These are phyloP conservation scores for Minunthozetes semirufus DNA, from an alignment of 2,888 invertebrate genomes.

Conservation along the genomic window DNA sequence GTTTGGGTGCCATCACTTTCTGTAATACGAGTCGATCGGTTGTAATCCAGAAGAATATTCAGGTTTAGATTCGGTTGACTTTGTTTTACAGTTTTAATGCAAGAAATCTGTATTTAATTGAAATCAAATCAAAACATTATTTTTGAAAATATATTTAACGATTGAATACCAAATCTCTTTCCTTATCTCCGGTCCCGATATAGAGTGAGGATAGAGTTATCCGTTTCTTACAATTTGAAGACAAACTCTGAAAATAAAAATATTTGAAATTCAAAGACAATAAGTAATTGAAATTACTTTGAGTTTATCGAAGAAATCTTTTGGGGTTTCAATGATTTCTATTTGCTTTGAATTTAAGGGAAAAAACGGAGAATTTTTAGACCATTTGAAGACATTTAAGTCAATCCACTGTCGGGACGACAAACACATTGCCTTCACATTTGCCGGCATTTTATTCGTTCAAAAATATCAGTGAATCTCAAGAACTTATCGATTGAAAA, in stretches of 20 bases:
- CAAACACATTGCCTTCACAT: not conserved
- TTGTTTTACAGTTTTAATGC: constrained; percentile 58
- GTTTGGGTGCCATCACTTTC: not conserved
- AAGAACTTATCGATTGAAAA: not conserved
- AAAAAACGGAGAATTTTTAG: constrained; percentile 49
- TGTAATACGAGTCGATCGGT: constrained; percentile 55
- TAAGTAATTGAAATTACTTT: constrained; percentile 37
- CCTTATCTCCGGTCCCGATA: constrained; percentile 78
- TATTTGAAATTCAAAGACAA: constrained; percentile 38
- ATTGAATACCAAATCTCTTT: constrained; percentile 60
- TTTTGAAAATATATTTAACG: not conserved
- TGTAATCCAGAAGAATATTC: constrained; percentile 76
- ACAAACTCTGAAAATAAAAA: constrained; percentile 55
- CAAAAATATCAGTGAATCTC: not conserved
- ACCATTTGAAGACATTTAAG: constrained; percentile 16
- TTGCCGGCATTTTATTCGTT: not conserved
- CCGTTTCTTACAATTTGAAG: constrained; percentile 60
- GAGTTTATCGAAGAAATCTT: constrained; percentile 66
- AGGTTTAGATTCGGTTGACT: constrained; percentile 58
- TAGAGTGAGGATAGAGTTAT: constrained; percentile 85
- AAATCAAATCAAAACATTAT: constrained; percentile 49
- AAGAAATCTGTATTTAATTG: constrained; percentile 45
- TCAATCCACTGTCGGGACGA: not conserved
- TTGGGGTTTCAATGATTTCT: constrained; percentile 66
- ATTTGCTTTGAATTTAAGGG: constrained; percentile 53